phyloP scores from a whole-genome alignment of 1,140 invertebrate genomes.

The Formica exsecta region DNA sequence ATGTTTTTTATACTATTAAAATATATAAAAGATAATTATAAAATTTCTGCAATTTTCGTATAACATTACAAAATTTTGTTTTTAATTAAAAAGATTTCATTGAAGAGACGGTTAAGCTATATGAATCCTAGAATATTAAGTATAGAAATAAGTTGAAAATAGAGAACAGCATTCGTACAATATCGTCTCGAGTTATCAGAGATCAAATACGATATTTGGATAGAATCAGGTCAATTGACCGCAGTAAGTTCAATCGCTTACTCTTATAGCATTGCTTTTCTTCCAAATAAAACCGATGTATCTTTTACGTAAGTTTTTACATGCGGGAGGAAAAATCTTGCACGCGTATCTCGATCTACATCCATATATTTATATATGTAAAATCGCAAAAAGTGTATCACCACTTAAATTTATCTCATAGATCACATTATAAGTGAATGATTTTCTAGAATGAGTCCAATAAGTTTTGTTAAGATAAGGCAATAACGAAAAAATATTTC shows the following conservation, averaged over 20 bases:
- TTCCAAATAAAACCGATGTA: slow-evolving; percentile 20
- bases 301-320: not conserved
- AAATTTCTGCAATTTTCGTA: not conserved
- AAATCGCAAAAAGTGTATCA: not conserved
- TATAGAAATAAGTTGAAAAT: not conserved
- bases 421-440: not conserved
- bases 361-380: not conserved
- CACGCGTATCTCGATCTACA: not conserved
- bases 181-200: slow-evolving; percentile 28
- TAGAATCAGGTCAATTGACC: slow-evolving; percentile 11
- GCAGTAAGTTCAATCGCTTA: slow-evolving; percentile 22
- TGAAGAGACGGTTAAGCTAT: not conserved
- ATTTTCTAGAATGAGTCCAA: not conserved
- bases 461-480: not conserved
- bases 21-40: slow-evolving; percentile 13
- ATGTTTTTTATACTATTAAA: not conserved
- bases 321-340: not conserved
- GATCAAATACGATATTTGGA: slow-evolving; percentile 30
- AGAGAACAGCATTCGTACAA: not conserved
- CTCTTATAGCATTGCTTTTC: slow-evolving; percentile 32
- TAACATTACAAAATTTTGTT: not conserved
- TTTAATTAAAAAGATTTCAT: slow-evolving; percentile 8
- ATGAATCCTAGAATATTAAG: not conserved
- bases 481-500: slow-evolving; percentile 15
- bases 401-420: not conserved